These are phyloP conservation scores for Phengaris alcon DNA, from an alignment of 2,888 invertebrate genomes.

Conservation along the genomic window DNA sequence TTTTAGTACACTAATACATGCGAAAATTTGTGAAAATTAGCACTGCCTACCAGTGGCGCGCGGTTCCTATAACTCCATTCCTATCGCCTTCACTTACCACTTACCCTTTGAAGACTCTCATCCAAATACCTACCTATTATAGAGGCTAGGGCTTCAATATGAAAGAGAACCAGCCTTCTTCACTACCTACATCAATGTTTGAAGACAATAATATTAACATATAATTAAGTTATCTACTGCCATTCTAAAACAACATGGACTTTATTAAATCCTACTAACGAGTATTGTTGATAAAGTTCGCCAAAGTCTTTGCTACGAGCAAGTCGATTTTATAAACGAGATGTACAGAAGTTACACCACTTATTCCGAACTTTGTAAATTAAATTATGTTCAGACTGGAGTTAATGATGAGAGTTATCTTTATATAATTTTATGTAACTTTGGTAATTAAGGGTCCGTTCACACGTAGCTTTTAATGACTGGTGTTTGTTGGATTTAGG, in stretches of 20 bases:
- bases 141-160: too few relatives aligned
- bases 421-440: conserved; percentile 7
- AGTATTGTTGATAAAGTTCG: neutral
- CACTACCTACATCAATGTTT: too few relatives aligned
- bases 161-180: too few relatives aligned
- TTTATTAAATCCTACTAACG: neutral
- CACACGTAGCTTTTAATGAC: neutral
- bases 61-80: too few relatives aligned
- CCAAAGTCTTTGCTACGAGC: neutral
- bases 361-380: conserved; percentile 1
- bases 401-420: conserved; percentile 12
- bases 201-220: too few relatives aligned
- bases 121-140: too few relatives aligned
- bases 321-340: neutral
- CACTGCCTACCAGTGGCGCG: too few relatives aligned
- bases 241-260: neutral
- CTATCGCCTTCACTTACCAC: too few relatives aligned
- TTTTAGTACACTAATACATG: too few relatives aligned
- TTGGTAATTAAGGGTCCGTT: conserved; percentile 5
- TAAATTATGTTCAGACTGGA: conserved; percentile 13
- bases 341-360: neutral
- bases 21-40: too few relatives aligned
- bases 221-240: too few relatives aligned
- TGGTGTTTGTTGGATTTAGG: neutral
- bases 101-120: too few relatives aligned